Base-by-base conservation (phyloP, 2,888 invertebrate species). In the Eupsilia transversa region DNA sequence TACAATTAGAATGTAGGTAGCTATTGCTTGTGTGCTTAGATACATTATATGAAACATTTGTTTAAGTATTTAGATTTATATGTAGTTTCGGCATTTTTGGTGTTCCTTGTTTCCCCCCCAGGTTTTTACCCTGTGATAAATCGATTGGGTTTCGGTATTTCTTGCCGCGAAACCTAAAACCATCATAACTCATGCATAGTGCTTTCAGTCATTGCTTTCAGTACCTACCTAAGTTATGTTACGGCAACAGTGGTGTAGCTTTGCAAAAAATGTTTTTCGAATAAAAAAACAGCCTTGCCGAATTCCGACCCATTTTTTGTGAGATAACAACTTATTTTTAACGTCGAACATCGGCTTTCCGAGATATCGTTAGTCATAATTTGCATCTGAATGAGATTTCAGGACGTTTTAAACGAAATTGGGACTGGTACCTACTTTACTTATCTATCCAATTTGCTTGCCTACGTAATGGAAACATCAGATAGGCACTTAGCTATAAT, bases 311-410 rank as follows among this genome's bases (percentile, higher is more conserved):
- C 23, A 38, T 46, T 74, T 63, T 61, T 60, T 60, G 23, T n/a
- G 17, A 17, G 49, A n/a, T 30, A 54, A 38, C n/a, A 43, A 54
- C 59, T 46, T 68, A 54, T 60, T 69, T 81, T 79, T 59, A 64
- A 46, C 33, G 52, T n/a, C 0, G 33, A 76, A 59, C 49, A 56
- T 81, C 67, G 35, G 56, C 33, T 82, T 77, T 49, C 60, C 35
- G 35, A 35, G 49, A 63, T 61, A 63, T 63, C 78, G 57, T 79
- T 77, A 52, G 52, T 78, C 67, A 82, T 77, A 57, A 77, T 79
- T 79, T 77, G 52, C 74, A 74, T 68, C 41, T 35, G 59, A 68
- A 69, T 67, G 59, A 80, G 56, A 70, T 69, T 70, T 60, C 63
- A 57, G 60, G 60, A 63, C 33, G 38, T 67, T 74, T 69, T 74